Conservation (phyloP, 1,140 invertebrate genomes). For the Amyelois transitella region DNA sequence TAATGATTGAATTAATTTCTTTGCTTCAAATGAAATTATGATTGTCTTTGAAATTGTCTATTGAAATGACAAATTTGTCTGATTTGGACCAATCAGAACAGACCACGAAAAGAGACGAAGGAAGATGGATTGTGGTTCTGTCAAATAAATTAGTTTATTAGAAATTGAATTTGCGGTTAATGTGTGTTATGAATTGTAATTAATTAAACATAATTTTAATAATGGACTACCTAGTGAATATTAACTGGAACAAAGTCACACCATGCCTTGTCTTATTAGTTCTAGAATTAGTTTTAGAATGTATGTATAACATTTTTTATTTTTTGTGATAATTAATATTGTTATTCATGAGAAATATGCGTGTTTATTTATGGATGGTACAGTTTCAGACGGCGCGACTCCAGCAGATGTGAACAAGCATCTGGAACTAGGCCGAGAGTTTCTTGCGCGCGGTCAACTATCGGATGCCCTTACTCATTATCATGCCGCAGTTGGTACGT, state of each 20-base stretch:
- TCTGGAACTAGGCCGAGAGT: slow-evolving; percentile 93
- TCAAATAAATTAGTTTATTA: slow-evolving; percentile 69
- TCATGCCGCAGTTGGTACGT: slow-evolving; percentile 96
- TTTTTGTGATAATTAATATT: slow-evolving; percentile 16
- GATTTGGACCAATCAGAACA: slow-evolving; percentile 71
- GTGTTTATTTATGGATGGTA: slow-evolving; percentile 19
- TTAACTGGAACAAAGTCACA: slow-evolving; percentile 71
- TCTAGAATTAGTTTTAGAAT: slow-evolving; percentile 70
- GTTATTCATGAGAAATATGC: slow-evolving; percentile 26
- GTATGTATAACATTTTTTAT: slow-evolving; percentile 48
- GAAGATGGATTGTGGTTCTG: slow-evolving; percentile 59
- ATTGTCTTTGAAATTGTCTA: not conserved
- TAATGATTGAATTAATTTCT: too few species aligned
- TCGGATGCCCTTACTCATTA: slow-evolving; percentile 98
- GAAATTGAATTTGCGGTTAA: slow-evolving; percentile 47
- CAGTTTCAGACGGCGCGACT: slow-evolving; percentile 78
- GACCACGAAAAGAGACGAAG: slow-evolving; percentile 70
- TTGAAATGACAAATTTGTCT: slow-evolving; percentile 24
- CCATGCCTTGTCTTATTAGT: slow-evolving; percentile 71
- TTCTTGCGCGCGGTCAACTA: slow-evolving; percentile 92
- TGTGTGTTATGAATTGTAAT: slow-evolving; percentile 39
- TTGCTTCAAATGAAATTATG: not conserved
- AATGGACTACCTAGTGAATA: slow-evolving; percentile 66
- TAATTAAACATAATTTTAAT: slow-evolving; percentile 29
- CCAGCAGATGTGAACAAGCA: slow-evolving; percentile 92